These are phyloP conservation scores for Acipenser oxyrinchus DNA, from an alignment of 2,797 vertebrate genomes.

Conservation along the genomic window DNA sequence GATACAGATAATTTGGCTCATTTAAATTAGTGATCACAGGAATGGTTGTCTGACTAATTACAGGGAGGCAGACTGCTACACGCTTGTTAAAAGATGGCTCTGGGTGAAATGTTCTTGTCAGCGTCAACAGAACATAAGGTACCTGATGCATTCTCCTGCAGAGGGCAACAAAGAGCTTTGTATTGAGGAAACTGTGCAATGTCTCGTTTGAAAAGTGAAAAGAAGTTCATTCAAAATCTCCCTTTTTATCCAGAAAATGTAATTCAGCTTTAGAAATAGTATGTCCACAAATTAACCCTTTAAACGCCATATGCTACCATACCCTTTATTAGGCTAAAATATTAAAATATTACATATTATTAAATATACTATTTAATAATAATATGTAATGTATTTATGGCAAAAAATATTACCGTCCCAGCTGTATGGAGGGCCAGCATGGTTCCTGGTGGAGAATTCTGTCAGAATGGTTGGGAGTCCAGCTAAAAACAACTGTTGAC, in stretches of 20 bases:
- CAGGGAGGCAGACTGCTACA: constrained; percentile 21
- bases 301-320: too few species aligned
- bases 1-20: constrained; percentile 34
- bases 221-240: constrained; percentile 40
- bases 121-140: constrained; percentile 15
- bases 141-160: constrained; percentile 53
- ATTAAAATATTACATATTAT: too few species aligned
- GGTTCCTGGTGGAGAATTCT: too few species aligned
- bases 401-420: too few species aligned
- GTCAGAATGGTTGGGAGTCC: too few species aligned
- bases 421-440: too few species aligned
- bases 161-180: constrained; percentile 75
- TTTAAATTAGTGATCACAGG: constrained; percentile 40
- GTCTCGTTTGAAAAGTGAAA: not conserved
- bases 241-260: constrained; percentile 35
- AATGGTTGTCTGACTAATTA: constrained; percentile 36
- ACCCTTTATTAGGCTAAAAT: too few species aligned
- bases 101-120: constrained; percentile 21
- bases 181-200: constrained; percentile 19
- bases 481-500: too few species aligned
- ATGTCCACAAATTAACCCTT: too few species aligned
- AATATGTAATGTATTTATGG: too few species aligned
- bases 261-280: constrained; percentile 18
- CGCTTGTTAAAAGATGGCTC: constrained; percentile 27
- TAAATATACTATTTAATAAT: too few species aligned